Conservation (phyloP, 1,140 invertebrate genomes). For the Aphis craccivora region DNA sequence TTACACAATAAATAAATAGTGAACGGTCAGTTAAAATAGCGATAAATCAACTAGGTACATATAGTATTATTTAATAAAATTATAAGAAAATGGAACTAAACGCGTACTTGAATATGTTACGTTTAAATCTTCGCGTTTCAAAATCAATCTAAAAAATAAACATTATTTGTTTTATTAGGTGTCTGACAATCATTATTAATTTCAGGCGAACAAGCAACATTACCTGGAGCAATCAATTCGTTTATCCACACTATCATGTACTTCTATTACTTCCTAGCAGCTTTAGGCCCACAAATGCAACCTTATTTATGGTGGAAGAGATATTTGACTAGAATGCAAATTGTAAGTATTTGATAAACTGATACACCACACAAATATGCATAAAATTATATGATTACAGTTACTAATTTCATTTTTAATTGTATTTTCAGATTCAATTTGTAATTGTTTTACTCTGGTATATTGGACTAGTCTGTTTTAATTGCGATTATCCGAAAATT, state of each 20-base stretch:
- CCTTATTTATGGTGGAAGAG: slow-evolving; percentile 85
- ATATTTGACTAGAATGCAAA: slow-evolving; percentile 78
- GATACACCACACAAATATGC: not conserved
- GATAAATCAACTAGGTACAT: not conserved
- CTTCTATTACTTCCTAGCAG: slow-evolving; percentile 76
- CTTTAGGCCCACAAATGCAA: slow-evolving; percentile 73
- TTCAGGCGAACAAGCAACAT: slow-evolving; percentile 66
- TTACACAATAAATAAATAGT: not conserved
- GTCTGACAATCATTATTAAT: slow-evolving; percentile 57
- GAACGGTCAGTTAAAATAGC: not conserved
- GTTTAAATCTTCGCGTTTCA: not conserved
- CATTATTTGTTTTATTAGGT: not conserved
- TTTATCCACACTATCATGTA: slow-evolving; percentile 81
- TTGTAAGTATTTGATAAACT: slow-evolving; percentile 66
- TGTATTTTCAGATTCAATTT: slow-evolving; percentile 62
- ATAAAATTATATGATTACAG: not conserved
- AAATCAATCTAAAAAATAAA: not conserved
- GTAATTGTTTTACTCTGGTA: slow-evolving; percentile 62
- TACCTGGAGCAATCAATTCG: slow-evolving; percentile 70
- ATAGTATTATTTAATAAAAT: not conserved
- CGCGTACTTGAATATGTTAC: not conserved
- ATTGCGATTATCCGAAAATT: slow-evolving; percentile 61
- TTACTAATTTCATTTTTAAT: slow-evolving; percentile 16
- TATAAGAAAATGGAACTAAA: not conserved
- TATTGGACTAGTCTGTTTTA: slow-evolving; percentile 60